These are phyloP conservation scores for Gephyroberyx darwinii DNA, from an alignment of 2,797 vertebrate genomes.

Conservation along the genomic window DNA sequence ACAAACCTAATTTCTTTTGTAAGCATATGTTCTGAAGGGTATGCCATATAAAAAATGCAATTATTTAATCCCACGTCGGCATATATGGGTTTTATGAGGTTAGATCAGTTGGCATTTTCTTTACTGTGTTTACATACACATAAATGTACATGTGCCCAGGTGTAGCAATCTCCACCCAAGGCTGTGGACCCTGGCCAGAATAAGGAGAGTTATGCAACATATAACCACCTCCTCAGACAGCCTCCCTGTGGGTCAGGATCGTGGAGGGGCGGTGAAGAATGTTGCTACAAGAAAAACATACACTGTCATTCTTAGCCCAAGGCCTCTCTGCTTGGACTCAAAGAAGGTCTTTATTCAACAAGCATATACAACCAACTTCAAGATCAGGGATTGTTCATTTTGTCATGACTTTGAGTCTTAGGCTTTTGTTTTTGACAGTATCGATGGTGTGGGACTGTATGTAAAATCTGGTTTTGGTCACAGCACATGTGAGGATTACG, in stretches of 20 bases:
- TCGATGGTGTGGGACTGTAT: background rate
- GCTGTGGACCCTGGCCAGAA: slow-evolving; percentile 14
- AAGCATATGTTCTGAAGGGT: too few relatives aligned
- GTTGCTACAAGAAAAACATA: slow-evolving; percentile 67
- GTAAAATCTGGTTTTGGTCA: slow-evolving; percentile 1
- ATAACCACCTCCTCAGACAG: slow-evolving; percentile 33
- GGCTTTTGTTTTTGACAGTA: background rate
- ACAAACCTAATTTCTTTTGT: too few relatives aligned
- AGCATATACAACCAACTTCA: background rate
- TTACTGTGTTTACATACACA: slow-evolving; percentile 10
- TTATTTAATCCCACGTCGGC: background rate
- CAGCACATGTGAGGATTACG: too few relatives aligned
- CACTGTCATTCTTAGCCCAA: slow-evolving; percentile 21
- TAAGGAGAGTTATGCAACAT: slow-evolving; percentile 50
- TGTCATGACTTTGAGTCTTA: background rate
- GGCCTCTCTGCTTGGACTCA: slow-evolving; percentile 7
- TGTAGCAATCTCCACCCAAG: background rate
- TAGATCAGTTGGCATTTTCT: background rate
- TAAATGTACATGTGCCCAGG: background rate
- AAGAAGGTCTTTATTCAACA: background rate
- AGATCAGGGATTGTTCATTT: background rate
- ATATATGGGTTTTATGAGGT: background rate
- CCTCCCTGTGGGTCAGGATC: slow-evolving; percentile 30
- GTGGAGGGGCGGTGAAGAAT: slow-evolving; percentile 60
- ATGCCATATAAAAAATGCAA: too few relatives aligned